phyloP scores from a whole-genome alignment of 2,113 vertebrate genomes.

The Leucosticte australis region DNA sequence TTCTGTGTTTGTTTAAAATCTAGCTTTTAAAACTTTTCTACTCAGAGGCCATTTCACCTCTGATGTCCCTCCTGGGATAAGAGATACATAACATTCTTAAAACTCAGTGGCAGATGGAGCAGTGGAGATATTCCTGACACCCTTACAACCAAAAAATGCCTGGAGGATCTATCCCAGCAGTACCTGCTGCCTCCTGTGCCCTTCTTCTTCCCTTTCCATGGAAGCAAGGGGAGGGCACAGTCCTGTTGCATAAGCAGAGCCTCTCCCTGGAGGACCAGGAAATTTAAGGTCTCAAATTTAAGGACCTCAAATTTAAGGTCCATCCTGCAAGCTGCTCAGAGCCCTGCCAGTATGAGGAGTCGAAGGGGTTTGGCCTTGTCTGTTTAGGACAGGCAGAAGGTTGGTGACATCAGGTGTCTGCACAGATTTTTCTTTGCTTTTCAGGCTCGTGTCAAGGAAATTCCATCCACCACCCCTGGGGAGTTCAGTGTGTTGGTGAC shows the following conservation, averaged over 20 bases:
- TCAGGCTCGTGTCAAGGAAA: background rate
- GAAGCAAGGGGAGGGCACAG: background rate
- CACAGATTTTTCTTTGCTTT: background rate
- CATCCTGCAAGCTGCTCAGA: background rate
- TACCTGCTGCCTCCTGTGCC: background rate
- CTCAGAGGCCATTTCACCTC: background rate
- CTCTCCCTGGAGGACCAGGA: background rate
- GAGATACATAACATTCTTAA: background rate
- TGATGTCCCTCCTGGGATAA: background rate
- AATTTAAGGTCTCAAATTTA: background rate
- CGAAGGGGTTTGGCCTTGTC: background rate
- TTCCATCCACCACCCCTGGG: background rate
- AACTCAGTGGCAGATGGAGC: background rate
- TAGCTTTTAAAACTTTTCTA: background rate
- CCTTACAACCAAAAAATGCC: background rate
- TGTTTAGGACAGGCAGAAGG: background rate
- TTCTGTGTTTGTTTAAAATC: background rate
- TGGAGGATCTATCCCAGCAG: background rate
- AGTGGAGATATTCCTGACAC: conserved; percentile 7
- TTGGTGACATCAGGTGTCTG: background rate
- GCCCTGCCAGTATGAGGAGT: background rate
- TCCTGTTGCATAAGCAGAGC: background rate
- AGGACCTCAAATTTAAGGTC: background rate
- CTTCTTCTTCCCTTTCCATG: background rate
- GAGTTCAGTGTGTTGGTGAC: background rate